These are phyloP conservation scores for Periophthalmus magnuspinnatus DNA, from an alignment of 2,797 vertebrate species.

Conservation along the genomic window DNA sequence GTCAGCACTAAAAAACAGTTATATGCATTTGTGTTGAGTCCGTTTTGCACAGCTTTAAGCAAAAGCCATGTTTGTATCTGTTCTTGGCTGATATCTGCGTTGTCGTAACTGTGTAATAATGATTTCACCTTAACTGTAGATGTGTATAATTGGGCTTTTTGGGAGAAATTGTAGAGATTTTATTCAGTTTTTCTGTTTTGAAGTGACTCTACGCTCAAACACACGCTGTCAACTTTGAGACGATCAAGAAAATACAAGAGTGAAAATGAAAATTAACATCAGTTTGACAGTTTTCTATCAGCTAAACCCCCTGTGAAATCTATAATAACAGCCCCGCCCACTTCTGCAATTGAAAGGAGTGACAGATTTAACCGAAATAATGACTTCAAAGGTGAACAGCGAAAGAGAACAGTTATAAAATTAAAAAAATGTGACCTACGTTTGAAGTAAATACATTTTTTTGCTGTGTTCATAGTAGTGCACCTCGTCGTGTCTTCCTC, in stretches of 20 bases:
- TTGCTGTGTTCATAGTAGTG: too few relatives aligned
- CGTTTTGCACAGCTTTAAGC: constrained; percentile 1
- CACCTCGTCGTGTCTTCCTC: background rate
- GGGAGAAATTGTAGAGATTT: background rate
- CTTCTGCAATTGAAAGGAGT: background rate
- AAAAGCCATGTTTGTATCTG: background rate
- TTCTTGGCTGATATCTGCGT: background rate
- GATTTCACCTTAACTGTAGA: background rate
- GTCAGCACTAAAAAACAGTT: background rate
- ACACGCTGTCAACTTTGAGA: too few relatives aligned
- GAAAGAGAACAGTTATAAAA: background rate
- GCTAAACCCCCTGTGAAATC: too few relatives aligned
- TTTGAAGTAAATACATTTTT: too few relatives aligned
- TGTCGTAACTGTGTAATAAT: background rate
- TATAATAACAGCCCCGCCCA: too few relatives aligned
- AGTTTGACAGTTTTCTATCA: too few relatives aligned
- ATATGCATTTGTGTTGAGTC: background rate
- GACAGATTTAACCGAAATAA: background rate
- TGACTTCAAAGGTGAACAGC: background rate
- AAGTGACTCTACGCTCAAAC: background rate
- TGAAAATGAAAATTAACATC: too few relatives aligned
- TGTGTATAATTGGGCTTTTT: background rate
- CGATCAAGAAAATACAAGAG: too few relatives aligned
- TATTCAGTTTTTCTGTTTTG: background rate
- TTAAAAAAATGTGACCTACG: background rate